Conservation (phyloP, 2,797 vertebrate genomes). For the Scolopax rusticola region DNA sequence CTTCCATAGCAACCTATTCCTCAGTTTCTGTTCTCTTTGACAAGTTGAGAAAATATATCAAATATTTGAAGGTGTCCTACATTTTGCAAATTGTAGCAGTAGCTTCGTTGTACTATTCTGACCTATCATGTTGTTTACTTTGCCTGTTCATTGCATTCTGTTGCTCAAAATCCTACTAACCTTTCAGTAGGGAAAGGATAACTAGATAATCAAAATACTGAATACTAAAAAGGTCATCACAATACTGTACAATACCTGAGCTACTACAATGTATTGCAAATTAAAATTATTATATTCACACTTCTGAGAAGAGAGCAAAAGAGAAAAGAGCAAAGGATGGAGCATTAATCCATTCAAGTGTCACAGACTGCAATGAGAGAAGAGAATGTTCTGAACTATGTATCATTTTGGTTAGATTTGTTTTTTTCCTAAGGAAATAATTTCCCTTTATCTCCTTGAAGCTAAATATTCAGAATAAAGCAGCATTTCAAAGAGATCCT, state of each 20-base stretch:
- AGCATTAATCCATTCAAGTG: not conserved
- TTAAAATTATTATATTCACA: not conserved
- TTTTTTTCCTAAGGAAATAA: not conserved
- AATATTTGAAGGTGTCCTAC: not conserved
- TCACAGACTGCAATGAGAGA: not conserved
- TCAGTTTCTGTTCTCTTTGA: not conserved
- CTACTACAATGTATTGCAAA: not conserved
- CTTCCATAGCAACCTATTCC: not conserved
- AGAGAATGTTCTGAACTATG: not conserved
- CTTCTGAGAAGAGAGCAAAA: not conserved
- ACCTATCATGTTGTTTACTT: not conserved
- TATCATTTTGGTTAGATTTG: not conserved
- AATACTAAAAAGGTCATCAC: conserved; percentile 51
- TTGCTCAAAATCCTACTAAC: not conserved
- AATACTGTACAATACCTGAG: not conserved
- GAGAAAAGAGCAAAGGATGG: not conserved
- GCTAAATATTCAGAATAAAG: not conserved
- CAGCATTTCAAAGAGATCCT: not conserved
- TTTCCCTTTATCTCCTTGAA: not conserved
- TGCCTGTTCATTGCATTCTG: not conserved
- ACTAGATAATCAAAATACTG: conserved; percentile 30
- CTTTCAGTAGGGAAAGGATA: not conserved
- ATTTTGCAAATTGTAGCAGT: not conserved
- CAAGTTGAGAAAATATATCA: not conserved
- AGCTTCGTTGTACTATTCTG: not conserved